Conservation (phyloP, 2,797 vertebrate species). For the Syndactyla subalaris region DNA sequence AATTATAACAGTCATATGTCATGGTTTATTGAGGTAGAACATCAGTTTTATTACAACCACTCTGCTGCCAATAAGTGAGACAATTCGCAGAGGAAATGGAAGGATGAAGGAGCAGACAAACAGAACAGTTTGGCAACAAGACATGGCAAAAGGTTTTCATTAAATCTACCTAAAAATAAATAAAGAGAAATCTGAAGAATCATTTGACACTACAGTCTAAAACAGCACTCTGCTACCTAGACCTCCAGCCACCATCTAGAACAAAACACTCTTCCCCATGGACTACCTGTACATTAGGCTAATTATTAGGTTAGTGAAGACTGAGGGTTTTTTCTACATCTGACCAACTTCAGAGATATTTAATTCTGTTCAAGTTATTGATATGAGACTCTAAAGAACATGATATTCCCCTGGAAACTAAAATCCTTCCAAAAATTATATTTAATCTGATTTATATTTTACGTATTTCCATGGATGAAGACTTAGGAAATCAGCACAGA, state of each 20-base stretch:
- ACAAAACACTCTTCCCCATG: neutral
- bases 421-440: neutral
- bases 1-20: neutral
- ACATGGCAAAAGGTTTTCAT: neutral
- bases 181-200: neutral
- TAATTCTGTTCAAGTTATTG: neutral
- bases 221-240: neutral
- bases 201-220: neutral
- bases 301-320: neutral
- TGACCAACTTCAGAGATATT: neutral
- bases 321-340: neutral
- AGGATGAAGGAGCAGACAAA: neutral
- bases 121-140: neutral
- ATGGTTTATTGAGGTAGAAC: neutral
- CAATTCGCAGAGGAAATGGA: neutral
- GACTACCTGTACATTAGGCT: neutral
- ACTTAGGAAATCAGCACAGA: neutral
- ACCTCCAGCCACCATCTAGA: neutral
- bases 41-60: neutral
- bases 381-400: neutral
- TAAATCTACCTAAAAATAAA: neutral
- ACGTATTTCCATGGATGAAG: neutral
- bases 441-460: neutral
- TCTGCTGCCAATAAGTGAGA: neutral
- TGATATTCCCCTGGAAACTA: neutral